These are phyloP conservation scores for Chamaea fasciata DNA, from an alignment of 2,113 vertebrate species.

Conservation along the genomic window DNA sequence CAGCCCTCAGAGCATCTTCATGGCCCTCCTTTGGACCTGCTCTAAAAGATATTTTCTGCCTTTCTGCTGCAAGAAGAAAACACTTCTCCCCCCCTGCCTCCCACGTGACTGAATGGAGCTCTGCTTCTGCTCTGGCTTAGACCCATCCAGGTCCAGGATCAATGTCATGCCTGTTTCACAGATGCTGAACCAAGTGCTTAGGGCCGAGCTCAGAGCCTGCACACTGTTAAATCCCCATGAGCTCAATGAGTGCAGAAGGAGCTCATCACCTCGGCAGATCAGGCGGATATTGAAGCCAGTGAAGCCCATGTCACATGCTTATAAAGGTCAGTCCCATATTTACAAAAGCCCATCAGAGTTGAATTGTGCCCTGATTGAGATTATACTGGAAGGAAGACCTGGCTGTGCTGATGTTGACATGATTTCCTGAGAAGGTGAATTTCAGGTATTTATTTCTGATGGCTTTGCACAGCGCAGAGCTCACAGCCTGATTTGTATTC, in stretches of 20 bases:
- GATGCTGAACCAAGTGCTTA: not conserved
- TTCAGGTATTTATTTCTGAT: not conserved
- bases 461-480: not conserved
- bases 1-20: not conserved
- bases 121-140: not conserved
- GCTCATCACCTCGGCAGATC: not conserved
- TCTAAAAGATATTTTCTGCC: not conserved
- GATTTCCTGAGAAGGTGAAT: not conserved
- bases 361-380: slow-evolving; percentile 13
- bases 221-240: not conserved
- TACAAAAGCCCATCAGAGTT: not conserved
- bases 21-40: not conserved
- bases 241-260: not conserved
- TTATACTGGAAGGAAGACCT: not conserved
- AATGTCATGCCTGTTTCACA: not conserved
- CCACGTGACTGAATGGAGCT: not conserved
- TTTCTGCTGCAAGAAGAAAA: not conserved
- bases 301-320: not conserved
- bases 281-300: not conserved
- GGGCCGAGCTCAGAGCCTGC: not conserved
- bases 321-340: not conserved
- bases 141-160: not conserved
- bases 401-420: not conserved
- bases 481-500: slow-evolving; percentile 39
- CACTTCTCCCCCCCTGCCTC: too few relatives aligned